Base-by-base conservation (phyloP, 2,113 vertebrate species). In the Microtus oregoni region DNA sequence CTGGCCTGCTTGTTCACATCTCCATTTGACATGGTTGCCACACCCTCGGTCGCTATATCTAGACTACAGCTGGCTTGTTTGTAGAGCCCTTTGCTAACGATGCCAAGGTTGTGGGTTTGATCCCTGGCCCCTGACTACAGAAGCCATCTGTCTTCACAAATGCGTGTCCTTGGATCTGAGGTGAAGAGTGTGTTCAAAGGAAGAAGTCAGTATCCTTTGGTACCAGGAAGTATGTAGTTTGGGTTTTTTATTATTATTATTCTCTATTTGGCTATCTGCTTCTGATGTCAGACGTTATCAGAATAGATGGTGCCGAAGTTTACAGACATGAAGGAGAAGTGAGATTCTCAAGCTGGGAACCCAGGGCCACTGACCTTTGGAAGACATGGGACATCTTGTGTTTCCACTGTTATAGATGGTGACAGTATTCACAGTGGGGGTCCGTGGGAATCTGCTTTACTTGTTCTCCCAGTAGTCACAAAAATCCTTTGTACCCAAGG, bases 31-130 rank as follows among this genome's bases (percentile, higher is more conserved):
- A 20, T 4, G 61, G 65, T 30, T 55, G 86, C 78, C 94, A 91
- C 82, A 52, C 77, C 90, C 94, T 91, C 41, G 0, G 41, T 41
- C 41, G 41, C 41, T 41, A 41, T 47, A 67, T 87, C 87, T 24
- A 30, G 61, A 83, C 38, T 76, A 88, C 96, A 94, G 95, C 96
- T 96, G 92, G 76, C 95, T 79, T 7, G 2, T 85, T 68, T 0
- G 0, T 38, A 86, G 93, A 91, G 89, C 65, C 95, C 90, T 97
- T 91, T 81, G 85, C 93, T 92, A 96, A 96, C 0, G 35, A 97
- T 90, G 97, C 93, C 96, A 97, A 93, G 96, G 95, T 96, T 97
- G 96, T 82, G 90, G 86, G 93, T 93, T 95, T 96, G 94, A 82
- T 90, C 92, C 86, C 90, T 93, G 91, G 81, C 93, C 90, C 81